A percentile compares a stretch with the other conserved stretches of the same genome.
Conservation (phyloP, 1,140 invertebrate genomes). For the Limonius californicus region DNA sequence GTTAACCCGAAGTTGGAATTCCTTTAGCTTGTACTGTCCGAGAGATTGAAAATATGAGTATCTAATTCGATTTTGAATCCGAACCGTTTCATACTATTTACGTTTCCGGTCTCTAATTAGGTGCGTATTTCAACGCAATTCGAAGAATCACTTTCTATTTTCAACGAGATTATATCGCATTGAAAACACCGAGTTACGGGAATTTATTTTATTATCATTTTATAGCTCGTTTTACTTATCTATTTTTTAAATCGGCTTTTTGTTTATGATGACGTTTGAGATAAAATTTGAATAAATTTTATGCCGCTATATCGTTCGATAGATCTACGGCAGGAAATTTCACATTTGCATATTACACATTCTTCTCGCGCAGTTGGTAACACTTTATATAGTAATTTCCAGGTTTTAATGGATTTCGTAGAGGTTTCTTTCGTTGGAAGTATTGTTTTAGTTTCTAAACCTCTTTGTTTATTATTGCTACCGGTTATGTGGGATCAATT, state of each 20-base stretch:
- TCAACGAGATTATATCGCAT: background rate
- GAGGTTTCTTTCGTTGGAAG: background rate
- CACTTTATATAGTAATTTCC: slow-evolving; percentile 2
- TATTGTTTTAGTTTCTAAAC: no score
- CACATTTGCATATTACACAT: slow-evolving; percentile 8
- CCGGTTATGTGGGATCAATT: no score
- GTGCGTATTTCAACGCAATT: slow-evolving; percentile 2
- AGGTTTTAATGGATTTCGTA: background rate
- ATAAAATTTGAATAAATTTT: slow-evolving; percentile 12
- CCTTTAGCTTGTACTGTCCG: background rate
- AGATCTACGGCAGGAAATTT: slow-evolving; percentile 8
- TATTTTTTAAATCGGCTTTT: slow-evolving; percentile 8
- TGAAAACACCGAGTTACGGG: background rate
- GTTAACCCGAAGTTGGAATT: slow-evolving; percentile 2
- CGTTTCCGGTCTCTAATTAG: slow-evolving; percentile 4
- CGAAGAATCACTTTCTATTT: slow-evolving; percentile 1
- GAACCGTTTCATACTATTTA: no score
- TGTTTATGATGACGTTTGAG: slow-evolving; percentile 6
- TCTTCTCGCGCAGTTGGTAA: background rate
- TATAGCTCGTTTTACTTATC: slow-evolving; percentile 10
- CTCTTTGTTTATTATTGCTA: no score
- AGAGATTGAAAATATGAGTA: background rate
- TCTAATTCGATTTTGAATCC: background rate
- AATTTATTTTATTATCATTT: slow-evolving; percentile 13
- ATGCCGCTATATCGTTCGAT: background rate